phyloP scores from a whole-genome alignment of 1,140 invertebrate genomes.

The Ceratoteleas bidentatus region DNA sequence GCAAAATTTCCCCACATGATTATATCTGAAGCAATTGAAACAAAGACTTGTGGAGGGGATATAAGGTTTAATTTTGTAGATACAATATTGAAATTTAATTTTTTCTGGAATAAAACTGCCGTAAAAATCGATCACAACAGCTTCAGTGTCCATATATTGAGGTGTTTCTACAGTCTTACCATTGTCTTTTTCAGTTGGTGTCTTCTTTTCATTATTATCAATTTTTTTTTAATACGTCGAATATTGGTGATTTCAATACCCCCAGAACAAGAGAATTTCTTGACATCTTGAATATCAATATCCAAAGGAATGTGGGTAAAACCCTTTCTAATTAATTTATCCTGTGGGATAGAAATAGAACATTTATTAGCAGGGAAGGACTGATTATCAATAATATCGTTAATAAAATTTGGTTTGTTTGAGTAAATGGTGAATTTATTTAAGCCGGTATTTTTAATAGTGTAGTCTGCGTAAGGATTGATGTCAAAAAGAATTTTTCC shows the following conservation, averaged over 20 bases:
- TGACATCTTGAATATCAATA: not conserved
- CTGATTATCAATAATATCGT: not conserved
- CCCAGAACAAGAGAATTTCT: not conserved
- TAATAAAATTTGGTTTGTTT: not conserved
- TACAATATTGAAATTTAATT: conserved; percentile 5
- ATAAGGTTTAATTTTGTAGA: not conserved
- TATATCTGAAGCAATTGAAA: conserved; percentile 2
- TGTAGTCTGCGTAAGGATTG: not conserved
- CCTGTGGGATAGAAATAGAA: not conserved
- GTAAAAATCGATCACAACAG: not conserved
- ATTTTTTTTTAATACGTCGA: not conserved
- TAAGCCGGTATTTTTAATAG: not conserved
- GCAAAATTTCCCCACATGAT: not conserved
- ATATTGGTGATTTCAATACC: not conserved
- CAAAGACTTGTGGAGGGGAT: not conserved
- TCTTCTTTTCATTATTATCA: not conserved
- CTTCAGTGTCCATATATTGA: not conserved
- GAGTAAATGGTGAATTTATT: not conserved
- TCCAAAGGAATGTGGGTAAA: not conserved
- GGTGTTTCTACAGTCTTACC: no score
- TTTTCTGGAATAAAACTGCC: not conserved
- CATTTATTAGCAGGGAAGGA: not conserved
- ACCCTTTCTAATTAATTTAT: not conserved
- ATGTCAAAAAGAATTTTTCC: not conserved
- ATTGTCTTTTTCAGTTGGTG: not conserved